These are phyloP conservation scores for Meteorus colon DNA, from an alignment of 2,888 invertebrate species.

Conservation along the genomic window DNA sequence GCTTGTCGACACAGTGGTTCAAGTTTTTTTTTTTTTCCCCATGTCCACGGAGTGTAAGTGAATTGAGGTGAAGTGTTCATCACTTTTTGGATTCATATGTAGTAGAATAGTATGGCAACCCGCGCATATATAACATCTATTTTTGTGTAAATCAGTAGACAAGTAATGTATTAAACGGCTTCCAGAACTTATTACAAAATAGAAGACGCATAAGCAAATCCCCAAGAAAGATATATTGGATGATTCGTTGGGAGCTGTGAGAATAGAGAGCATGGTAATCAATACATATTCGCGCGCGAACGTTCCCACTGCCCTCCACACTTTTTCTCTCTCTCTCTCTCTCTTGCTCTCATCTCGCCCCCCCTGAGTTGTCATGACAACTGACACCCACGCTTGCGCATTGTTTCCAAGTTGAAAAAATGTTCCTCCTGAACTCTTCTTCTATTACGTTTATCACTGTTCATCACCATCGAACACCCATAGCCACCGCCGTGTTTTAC, in stretches of 20 bases:
- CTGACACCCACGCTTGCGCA: constrained; percentile 57
- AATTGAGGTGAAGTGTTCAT: no score
- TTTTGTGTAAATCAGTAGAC: not conserved
- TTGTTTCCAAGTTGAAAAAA: not conserved
- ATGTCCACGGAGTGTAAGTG: no score
- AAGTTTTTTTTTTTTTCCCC: no score
- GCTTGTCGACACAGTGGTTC: not conserved
- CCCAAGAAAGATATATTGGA: constrained; percentile 19
- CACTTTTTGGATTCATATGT: no score
- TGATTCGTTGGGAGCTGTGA: constrained; percentile 39
- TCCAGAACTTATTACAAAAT: not conserved
- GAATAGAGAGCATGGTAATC: constrained; percentile 62
- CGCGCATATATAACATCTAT: not conserved
- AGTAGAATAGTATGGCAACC: not conserved
- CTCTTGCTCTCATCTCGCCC: not conserved
- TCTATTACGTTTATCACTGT: constrained; percentile 22
- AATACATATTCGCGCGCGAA: constrained; percentile 69
- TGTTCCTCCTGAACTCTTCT: constrained; percentile 33
- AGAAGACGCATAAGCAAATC: constrained; percentile 23
- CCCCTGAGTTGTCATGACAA: constrained; percentile 60
- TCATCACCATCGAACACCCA: no score
- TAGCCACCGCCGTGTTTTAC: no score
- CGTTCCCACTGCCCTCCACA: constrained; percentile 52
- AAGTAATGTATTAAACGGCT: not conserved
- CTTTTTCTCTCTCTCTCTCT: not conserved